phyloP scores from a whole-genome alignment of 2,797 vertebrate species.

The Lophura swinhoii region DNA sequence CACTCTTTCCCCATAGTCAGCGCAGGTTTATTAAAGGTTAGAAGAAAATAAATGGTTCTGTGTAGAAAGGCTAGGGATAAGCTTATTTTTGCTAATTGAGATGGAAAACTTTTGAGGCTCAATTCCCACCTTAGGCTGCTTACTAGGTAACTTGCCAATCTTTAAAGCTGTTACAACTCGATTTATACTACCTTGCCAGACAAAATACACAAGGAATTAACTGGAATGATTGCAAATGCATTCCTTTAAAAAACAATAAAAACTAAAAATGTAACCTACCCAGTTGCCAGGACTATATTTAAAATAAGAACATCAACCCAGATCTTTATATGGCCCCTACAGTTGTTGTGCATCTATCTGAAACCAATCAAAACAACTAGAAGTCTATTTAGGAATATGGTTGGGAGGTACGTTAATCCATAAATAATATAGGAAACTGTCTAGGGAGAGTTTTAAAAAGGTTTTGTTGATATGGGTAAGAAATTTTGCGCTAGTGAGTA shows the following conservation, averaged over 20 bases:
- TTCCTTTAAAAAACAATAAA: slow-evolving; percentile 14
- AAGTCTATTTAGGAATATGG: slow-evolving; percentile 61
- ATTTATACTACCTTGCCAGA: slow-evolving; percentile 72
- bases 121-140: slow-evolving; percentile 73
- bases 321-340: neutral
- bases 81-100: slow-evolving; percentile 66
- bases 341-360: slow-evolving; percentile 30
- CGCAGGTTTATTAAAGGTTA: slow-evolving; percentile 49
- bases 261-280: slow-evolving; percentile 18
- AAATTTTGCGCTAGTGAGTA: slow-evolving; percentile 46
- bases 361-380: slow-evolving; percentile 73
- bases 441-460: slow-evolving; percentile 52
- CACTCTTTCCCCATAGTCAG: slow-evolving; percentile 33
- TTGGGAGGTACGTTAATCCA: slow-evolving; percentile 65
- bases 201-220: slow-evolving; percentile 76
- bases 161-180: slow-evolving; percentile 72
- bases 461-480: slow-evolving; percentile 37
- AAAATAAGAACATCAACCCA: slow-evolving; percentile 62
- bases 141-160: slow-evolving; percentile 58
- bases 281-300: slow-evolving; percentile 64
- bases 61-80: slow-evolving; percentile 42
- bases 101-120: slow-evolving; percentile 61
- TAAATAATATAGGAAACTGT: slow-evolving; percentile 69
- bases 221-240: slow-evolving; percentile 72
- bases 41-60: slow-evolving; percentile 55